These are phyloP conservation scores for Chaetogeoica ovagalla DNA, from an alignment of 2,888 invertebrate genomes.

Conservation along the genomic window DNA sequence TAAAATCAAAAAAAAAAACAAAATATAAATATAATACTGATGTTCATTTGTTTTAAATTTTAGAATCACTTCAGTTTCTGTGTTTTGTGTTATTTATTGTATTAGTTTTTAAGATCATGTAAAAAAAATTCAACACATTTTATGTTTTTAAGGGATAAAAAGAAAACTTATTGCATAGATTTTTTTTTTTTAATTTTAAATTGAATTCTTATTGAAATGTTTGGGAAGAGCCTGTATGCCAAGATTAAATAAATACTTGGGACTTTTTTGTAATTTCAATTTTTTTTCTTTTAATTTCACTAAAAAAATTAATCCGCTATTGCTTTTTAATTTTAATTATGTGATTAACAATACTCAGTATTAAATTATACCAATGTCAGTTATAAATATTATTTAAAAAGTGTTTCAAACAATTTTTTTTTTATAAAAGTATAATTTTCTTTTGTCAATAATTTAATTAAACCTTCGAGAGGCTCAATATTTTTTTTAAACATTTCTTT, in stretches of 20 bases:
- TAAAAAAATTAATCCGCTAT: not conserved
- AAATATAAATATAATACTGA: conserved; percentile 37
- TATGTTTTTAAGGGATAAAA: conserved; percentile 29
- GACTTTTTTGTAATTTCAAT: conserved; percentile 24
- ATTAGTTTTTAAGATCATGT: conserved; percentile 47
- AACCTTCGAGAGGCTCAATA: not conserved
- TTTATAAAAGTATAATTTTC: not conserved
- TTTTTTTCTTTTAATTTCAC: not conserved
- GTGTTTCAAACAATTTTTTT: not conserved
- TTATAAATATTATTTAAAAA: not conserved
- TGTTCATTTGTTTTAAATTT: conserved; percentile 28
- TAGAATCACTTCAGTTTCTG: conserved; percentile 40
- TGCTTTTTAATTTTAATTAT: not conserved
- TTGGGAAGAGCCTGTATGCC: conserved; percentile 16
- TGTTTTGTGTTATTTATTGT: conserved; percentile 49
- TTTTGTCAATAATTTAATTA: too few species aligned
- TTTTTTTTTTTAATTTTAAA: conserved; percentile 33
- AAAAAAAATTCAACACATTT: conserved; percentile 34
- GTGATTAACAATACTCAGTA: not conserved
- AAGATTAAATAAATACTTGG: conserved; percentile 38
- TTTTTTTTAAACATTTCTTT: not conserved
- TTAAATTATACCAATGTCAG: not conserved
- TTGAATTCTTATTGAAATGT: conserved; percentile 30
- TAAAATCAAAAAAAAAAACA: conserved; percentile 1
- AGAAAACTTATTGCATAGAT: conserved; percentile 7